These are phyloP conservation scores for Thaleichthys pacificus DNA, from an alignment of 2,797 vertebrate genomes.

Conservation along the genomic window DNA sequence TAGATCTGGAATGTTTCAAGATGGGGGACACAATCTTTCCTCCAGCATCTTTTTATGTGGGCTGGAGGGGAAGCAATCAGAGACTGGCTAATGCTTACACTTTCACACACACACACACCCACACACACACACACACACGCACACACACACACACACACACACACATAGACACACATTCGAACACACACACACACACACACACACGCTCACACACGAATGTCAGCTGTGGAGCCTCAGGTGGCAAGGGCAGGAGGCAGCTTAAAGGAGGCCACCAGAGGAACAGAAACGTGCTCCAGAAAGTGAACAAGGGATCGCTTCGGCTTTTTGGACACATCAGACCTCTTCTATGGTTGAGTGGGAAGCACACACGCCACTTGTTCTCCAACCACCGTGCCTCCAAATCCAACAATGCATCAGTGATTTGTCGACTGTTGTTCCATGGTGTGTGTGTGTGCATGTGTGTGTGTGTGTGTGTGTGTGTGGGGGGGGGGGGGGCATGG, in stretches of 20 bases:
- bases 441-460: too few species aligned
- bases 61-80: not conserved
- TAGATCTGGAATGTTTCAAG: too few species aligned
- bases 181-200: not conserved
- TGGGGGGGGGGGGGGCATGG: too few species aligned
- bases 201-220: not conserved
- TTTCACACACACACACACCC: not conserved
- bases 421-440: not conserved
- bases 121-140: too few species aligned
- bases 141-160: not conserved
- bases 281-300: not conserved
- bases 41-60: not conserved
- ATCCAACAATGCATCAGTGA: not conserved
- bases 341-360: not conserved
- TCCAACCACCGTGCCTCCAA: not conserved
- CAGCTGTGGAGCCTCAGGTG: constrained; percentile 4
- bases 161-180: not conserved
- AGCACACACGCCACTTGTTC: not conserved
- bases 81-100: not conserved
- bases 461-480: too few species aligned
- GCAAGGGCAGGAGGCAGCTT: not conserved
- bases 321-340: constrained; percentile 5
- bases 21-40: not conserved
- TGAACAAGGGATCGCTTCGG: not conserved
- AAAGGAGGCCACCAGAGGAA: constrained; percentile 12